Evolutionary conservation across 2,113 vertebrate species (phyloP), one percentile per base, ranked within the genome.

Genomic region (Ahaetulla prasina): DNA sequence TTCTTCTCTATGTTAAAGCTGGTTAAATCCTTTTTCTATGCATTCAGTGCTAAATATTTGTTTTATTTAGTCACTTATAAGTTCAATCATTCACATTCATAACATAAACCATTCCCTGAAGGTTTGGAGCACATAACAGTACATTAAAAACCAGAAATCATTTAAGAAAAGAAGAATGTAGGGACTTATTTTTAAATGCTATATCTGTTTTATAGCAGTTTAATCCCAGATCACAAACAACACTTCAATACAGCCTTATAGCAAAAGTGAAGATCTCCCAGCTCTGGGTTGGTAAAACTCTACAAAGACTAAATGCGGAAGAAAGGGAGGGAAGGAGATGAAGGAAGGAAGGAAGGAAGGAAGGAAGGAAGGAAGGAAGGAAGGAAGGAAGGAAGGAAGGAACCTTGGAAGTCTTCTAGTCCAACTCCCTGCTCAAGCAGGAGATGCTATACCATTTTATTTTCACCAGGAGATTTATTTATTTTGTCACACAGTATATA

Each of bases 1-100:
- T 96, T 95, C 95, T 95, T 96, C 96, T 96, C 97, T 96, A 96
- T 96, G 96, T 97, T 97, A 96, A 80, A 97, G 96, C 96, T 97
- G 87, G 91, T 96, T 96, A 97, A 96, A 94, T 95, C 96, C 95
- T 93, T 95, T 89, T 94, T 96, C 63, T 93, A 95, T 86, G 95
- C 18, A 14, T 96, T 96, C 97, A 96, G 97, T 93, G 96, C 74
- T 47, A 91, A 96, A 96, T 93, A 95, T 96, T 96, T 92, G 54
- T 47, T 92, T 92, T 68, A 63, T 87, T 89, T 89, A 85, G 84
- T 49, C 47, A 89, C 20, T 50, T 50, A 49, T 35, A 60, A 18
- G n/a, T 47, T 57, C 20, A 39, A 39, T 57, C 45, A 85, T 90
- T 57, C 45, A 85, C 14, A 52, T 92, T 90, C 43, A 86, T 60